Evolutionary conservation across 1,140 invertebrate genomes (phyloP), one percentile per base, ranked within the genome.

Genomic region (Diorhabda carinulata): DNA sequence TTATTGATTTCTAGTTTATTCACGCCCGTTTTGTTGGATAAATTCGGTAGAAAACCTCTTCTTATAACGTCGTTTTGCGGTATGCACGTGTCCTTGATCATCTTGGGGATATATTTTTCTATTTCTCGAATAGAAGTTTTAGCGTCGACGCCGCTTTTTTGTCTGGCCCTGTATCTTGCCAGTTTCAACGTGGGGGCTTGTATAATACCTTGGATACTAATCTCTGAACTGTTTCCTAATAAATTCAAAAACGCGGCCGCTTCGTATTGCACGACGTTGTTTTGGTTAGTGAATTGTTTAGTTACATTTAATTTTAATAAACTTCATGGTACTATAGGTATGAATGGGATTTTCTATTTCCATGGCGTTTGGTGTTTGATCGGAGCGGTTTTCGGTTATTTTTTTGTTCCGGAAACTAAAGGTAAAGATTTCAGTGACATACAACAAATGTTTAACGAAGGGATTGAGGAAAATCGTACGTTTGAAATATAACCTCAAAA

Each of bases 351-450:
- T 61, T 93, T 91, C 80, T 90, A 86, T 85, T 77, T 89, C 8
- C 95, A 95, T 79, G 83, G 89, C 2, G 79, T 85, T 3, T 83
- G 88, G 70, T 90, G 89, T 43, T 73, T 88, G 0, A 59, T 87
- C 3, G 84, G 88, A 3, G 75, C 87, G 1, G 61, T 89, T 5
- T 92, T 88, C 74, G 84, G 88, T 57, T 80, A 88, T n/a, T 78
- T 84, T 3, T 84, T 85, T 56, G 82, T 93, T 10, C 91, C 92
- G 0, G 93, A 95, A 81, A 95, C 92, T 0, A 94, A 93, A 82
- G 90, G 90, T 9, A 92, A 90, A 76, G 87, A 87, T 2, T 86
- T 93, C 61, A 86, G 86, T 47, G 73, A 79, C 68, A 78, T 79
- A 44, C 74, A 78, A 58, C 79, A 64, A 52, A 52, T 52, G 47